Evolutionary conservation across 2,113 vertebrate genomes (phyloP).

Genomic region (Siniperca chuatsi): DNA sequence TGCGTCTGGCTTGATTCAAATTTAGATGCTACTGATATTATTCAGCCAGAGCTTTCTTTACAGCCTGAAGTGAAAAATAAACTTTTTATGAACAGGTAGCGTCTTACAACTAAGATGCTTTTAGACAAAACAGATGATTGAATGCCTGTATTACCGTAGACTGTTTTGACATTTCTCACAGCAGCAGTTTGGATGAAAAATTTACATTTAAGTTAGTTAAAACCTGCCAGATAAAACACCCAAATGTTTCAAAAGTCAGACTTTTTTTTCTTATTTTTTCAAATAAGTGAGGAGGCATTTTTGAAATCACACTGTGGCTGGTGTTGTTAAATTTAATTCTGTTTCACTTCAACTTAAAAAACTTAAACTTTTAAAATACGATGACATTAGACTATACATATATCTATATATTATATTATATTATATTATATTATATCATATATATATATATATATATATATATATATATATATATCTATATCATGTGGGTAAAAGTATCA

Average conservation of each 20-base stretch:
- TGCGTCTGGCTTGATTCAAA: background rate
- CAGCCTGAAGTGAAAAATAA: background rate
- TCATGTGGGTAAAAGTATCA: constrained; percentile 19
- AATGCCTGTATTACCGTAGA: background rate
- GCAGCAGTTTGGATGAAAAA: constrained; percentile 8
- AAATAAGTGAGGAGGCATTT: background rate
- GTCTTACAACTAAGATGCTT: background rate
- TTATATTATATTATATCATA: no score
- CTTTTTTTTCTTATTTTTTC: background rate
- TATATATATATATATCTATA: background rate
- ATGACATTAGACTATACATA: background rate
- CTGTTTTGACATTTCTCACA: background rate
- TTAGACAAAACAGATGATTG: background rate
- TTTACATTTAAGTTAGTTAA: background rate
- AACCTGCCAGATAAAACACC: constrained; percentile 4
- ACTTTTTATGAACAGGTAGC: background rate
- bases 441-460: background rate
- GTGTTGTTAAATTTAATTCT: background rate
- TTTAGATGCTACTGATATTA: background rate
- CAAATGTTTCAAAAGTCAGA: background rate
- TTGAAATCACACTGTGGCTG: background rate
- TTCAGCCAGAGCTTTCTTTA: background rate
- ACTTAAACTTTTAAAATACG: background rate
- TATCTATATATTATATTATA: background rate
- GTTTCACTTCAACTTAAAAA: background rate